A percentile compares a stretch with the other conserved stretches of the same genome.
Evolutionary conservation across 2,797 vertebrate genomes (phyloP).

Genomic region (Tarsius wallacei): DNA sequence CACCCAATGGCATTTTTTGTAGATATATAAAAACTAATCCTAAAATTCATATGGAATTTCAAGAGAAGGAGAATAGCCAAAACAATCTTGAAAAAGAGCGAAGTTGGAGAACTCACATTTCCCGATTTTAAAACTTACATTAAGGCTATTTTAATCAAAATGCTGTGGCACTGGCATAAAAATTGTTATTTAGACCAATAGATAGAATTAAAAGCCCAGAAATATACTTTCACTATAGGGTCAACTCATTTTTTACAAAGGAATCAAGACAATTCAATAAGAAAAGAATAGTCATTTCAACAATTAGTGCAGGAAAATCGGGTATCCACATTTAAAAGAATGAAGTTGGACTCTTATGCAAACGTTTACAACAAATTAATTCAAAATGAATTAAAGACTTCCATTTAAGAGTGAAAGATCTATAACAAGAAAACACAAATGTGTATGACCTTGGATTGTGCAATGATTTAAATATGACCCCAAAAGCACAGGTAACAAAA

Average conservation of each 20-base stretch:
- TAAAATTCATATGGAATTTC: not conserved
- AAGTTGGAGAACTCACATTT: not conserved
- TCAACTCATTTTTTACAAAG: not conserved
- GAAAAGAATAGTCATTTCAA: not conserved
- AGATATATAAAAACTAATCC: not conserved
- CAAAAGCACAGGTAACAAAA: not conserved
- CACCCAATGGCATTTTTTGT: not conserved
- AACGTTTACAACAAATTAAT: not conserved
- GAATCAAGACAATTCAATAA: not conserved
- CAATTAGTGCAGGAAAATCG: not conserved
- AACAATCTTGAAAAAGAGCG: not conserved
- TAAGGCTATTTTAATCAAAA: not conserved
- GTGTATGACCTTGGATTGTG: not conserved
- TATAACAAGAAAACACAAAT: not conserved
- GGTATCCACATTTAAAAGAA: not conserved
- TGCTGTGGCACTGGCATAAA: not conserved
- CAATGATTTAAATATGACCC: not conserved
- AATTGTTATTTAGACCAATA: not conserved
- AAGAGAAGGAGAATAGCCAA: not conserved
- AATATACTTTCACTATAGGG: not conserved
- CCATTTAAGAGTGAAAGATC: not conserved
- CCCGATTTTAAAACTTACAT: not conserved
- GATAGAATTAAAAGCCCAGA: not conserved
- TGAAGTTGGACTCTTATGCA: not conserved
- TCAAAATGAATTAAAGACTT: not conserved